Evolutionary conservation across 2,888 invertebrate species (phyloP).

Genomic region (Acronicta alni): DNA sequence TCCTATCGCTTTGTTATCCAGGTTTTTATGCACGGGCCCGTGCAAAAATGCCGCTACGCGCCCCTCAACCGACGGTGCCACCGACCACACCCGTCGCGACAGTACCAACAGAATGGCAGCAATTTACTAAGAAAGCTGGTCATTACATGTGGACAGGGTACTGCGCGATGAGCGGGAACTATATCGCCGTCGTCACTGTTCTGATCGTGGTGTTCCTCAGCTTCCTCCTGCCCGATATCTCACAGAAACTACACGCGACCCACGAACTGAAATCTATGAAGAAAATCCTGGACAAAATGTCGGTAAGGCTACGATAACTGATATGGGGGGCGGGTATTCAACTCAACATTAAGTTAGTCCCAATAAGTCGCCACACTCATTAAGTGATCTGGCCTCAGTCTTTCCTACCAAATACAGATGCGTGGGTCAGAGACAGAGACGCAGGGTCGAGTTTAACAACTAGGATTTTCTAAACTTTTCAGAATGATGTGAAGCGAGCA

Average conservation of each 20-base stretch:
- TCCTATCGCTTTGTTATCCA: constrained; percentile 14
- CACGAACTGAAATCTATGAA: constrained; percentile 73
- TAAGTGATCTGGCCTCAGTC: too few relatives aligned
- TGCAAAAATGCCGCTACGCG: constrained; percentile 3
- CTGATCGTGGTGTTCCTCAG: constrained; percentile 69
- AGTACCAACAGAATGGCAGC: constrained; percentile 19
- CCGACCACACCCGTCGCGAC: not conserved
- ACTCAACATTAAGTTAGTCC: too few relatives aligned
- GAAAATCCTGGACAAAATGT: constrained; percentile 67
- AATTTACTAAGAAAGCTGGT: constrained; percentile 33
- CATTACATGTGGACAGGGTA: constrained; percentile 57
- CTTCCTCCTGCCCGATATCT: constrained; percentile 72
- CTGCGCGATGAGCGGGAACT: constrained; percentile 60
- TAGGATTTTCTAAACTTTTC: constrained; percentile 6
- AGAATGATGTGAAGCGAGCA: constrained; percentile 75
- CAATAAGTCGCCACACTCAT: too few relatives aligned
- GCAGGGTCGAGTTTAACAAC: too few relatives aligned
- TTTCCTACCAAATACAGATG: too few relatives aligned
- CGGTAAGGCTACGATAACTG: constrained; percentile 64
- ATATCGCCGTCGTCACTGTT: constrained; percentile 64
- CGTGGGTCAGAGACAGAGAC: too few relatives aligned
- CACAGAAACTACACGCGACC: constrained; percentile 67
- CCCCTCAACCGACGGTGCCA: not conserved
- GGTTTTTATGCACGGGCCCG: constrained; percentile 22
- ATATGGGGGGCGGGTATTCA: too few relatives aligned